phyloP scores from a whole-genome alignment of 2,113 vertebrate genomes.

The Chionodraco myersi region DNA sequence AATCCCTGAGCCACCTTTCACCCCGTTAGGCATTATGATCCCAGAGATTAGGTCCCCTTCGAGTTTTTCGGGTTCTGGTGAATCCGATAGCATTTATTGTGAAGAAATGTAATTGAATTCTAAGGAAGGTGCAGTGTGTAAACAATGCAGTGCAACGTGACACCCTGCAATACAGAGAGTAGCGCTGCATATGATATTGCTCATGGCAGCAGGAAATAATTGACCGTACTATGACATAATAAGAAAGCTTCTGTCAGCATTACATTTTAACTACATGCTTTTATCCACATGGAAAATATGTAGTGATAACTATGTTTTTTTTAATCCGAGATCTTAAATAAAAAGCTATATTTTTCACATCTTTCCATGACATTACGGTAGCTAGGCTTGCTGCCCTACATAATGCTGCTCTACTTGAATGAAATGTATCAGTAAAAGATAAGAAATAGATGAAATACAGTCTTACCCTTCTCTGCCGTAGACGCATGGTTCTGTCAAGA shows the following conservation, averaged over 20 bases:
- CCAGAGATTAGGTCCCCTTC: background rate
- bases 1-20: constrained; percentile 58
- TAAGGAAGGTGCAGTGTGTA: background rate
- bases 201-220: constrained; percentile 42
- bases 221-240: constrained; percentile 7
- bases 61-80: background rate
- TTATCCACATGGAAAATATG: background rate
- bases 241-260: constrained; percentile 13
- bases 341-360: constrained; percentile 18
- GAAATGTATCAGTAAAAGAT: background rate
- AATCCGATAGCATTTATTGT: background rate
- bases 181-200: background rate
- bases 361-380: constrained; percentile 2
- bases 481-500: background rate
- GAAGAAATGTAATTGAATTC: background rate
- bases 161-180: background rate
- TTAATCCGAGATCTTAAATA: constrained; percentile 26
- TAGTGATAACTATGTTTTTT: constrained; percentile 2
- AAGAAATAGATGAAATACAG: constrained; percentile 16
- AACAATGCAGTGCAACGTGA: background rate
- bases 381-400: background rate
- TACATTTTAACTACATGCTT: constrained; percentile 10
- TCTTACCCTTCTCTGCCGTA: background rate
- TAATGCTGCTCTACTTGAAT: constrained; percentile 10
- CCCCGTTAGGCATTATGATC: constrained; percentile 41